Evolutionary conservation across 2,113 vertebrate genomes (phyloP).

Genomic region (Salvelinus namaycush): DNA sequence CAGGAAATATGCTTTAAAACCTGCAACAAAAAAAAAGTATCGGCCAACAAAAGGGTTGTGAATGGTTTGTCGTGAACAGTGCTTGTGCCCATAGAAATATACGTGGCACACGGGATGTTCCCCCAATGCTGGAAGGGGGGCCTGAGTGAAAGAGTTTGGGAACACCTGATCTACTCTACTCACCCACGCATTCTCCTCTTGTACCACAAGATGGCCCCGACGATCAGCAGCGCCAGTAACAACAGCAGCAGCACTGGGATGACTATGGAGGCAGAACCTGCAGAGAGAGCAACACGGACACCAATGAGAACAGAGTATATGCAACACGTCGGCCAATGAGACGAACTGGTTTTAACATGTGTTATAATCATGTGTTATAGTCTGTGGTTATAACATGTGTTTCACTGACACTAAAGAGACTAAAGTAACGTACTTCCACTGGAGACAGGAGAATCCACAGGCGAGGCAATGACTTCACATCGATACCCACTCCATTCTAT

Average conservation of each 20-base stretch:
- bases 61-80: too few relatives aligned
- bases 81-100: too few relatives aligned
- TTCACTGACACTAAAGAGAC: neutral
- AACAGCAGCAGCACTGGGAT: conserved; percentile 86
- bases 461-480: conserved; percentile 53
- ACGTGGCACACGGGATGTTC: too few relatives aligned
- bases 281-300: neutral
- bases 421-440: conserved; percentile 62
- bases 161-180: conserved; percentile 49
- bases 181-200: conserved; percentile 91
- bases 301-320: neutral
- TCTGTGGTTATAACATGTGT: too few relatives aligned
- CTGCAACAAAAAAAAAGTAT: too few relatives aligned
- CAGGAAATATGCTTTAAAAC: too few relatives aligned
- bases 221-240: conserved; percentile 78
- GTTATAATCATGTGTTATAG: too few relatives aligned
- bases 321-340: neutral
- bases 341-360: conserved; percentile 6
- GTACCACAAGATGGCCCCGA: conserved; percentile 88
- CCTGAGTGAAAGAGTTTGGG: too few relatives aligned
- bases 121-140: too few relatives aligned
- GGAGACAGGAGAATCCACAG: conserved; percentile 37
- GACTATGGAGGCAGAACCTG: conserved; percentile 83
- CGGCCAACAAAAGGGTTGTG: too few relatives aligned
- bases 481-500: conserved; percentile 68